A percentile compares a stretch with the other conserved stretches of the same genome.
phyloP scores from a whole-genome alignment of 2,113 vertebrate genomes.

The Lamprologus sp. region DNA sequence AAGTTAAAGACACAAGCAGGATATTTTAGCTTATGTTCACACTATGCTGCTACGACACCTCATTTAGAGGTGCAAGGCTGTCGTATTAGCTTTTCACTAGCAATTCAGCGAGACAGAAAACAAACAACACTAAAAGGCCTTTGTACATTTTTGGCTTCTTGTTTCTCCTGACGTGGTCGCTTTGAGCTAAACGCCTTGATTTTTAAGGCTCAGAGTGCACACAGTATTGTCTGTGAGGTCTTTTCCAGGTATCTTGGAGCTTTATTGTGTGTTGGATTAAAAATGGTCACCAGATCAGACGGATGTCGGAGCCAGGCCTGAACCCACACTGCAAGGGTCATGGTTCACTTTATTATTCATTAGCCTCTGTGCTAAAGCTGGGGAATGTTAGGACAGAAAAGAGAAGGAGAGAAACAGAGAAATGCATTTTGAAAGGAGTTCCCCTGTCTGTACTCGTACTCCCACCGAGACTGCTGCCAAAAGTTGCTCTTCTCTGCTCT shows the following conservation, averaged over 20 bases:
- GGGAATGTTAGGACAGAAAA: conserved; percentile 22
- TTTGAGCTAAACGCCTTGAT: conserved; percentile 34
- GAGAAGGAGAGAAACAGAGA: not conserved
- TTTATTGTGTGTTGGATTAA: conserved; percentile 38
- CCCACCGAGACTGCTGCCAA: conserved; percentile 12
- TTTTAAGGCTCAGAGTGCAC: conserved; percentile 23
- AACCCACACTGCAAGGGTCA: conserved; percentile 57
- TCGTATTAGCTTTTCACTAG: not conserved
- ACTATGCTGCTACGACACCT: not conserved
- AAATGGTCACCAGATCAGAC: conserved; percentile 48
- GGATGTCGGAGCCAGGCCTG: conserved; percentile 15
- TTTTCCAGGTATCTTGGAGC: not conserved
- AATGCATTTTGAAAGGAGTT: conserved; percentile 27
- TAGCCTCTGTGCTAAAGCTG: conserved; percentile 23
- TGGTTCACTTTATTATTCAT: conserved; percentile 58
- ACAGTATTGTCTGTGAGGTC: conserved; percentile 6
- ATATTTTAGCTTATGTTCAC: conserved; percentile 19
- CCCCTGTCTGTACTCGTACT: not conserved
- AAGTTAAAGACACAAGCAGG: not conserved
- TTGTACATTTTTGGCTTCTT: not conserved
- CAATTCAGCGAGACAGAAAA: not conserved
- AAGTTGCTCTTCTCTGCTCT: not conserved
- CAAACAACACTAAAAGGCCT: not conserved
- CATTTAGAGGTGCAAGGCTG: conserved; percentile 5
- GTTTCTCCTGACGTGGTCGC: not conserved